Conservation (phyloP, 1,140 invertebrate genomes). For the Marisa cornuarietis region DNA sequence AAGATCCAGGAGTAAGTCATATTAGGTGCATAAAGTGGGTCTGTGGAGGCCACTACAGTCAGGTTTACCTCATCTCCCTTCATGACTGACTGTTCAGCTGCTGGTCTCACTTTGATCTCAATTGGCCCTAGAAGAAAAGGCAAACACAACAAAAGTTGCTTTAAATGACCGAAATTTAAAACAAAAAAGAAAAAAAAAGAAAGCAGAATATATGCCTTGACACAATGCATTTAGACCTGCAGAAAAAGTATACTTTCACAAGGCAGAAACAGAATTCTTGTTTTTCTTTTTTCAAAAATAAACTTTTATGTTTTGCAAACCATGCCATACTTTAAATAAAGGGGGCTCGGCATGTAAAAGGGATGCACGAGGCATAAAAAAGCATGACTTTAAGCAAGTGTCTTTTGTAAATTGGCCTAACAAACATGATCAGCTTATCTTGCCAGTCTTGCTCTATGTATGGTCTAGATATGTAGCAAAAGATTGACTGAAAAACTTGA, state of each 20-base stretch:
- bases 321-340: no score
- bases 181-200: not conserved
- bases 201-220: not conserved
- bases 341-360: no score
- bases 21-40: not conserved
- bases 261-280: not conserved
- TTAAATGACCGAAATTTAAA: no score
- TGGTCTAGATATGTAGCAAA: no score
- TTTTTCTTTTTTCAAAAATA: no score
- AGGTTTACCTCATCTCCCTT: slow-evolving; percentile 24
- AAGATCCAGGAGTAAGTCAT: slow-evolving; percentile 24
- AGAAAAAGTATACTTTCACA: not conserved
- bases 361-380: no score
- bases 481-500: no score
- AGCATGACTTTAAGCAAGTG: no score
- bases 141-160: not conserved
- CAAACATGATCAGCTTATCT: no score
- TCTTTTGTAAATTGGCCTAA: no score
- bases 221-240: not conserved
- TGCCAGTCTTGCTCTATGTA: no score
- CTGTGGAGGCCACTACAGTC: slow-evolving; percentile 21
- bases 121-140: slow-evolving; percentile 22
- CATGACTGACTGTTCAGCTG: not conserved
- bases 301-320: no score
- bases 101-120: slow-evolving; percentile 1